Base-by-base conservation (phyloP, 1,140 invertebrate genomes). In the Drosophila prosaltans region DNA sequence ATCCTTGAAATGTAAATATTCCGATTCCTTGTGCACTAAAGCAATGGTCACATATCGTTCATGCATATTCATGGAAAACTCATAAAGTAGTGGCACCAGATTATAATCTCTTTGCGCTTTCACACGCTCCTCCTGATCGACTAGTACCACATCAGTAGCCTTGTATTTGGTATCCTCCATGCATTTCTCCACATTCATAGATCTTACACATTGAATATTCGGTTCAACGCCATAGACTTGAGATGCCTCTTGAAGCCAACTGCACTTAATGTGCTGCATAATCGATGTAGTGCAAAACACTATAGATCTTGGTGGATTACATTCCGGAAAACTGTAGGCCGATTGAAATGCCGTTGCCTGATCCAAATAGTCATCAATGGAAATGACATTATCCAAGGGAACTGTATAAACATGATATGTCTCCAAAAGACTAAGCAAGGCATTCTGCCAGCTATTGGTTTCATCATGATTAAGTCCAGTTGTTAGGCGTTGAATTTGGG, bases 171-270 rank as follows among this genome's bases (percentile, higher is more conserved):
- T 93, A 11, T 94, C 93, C 7, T 94, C 84, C 92, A 98, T 94
- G 80, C 97, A 98, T 4, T 94, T 93, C 0, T 93, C 89, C 26
- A 92, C 80, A 41, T 92, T 93, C 7, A 83, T 78, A 40, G 94
- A 93, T 61, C 94, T 92, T 0, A 94, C 81, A 74, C 97, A 97
- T 41, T 95, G 94, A 9, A 97, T 92, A n/a, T 94, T 93, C 0
- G 96, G 96, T 67, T 95, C 93, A 0, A 97, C 92, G 1, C 96
- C 95, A 78, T 96, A 95, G 1, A 95, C 95, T 2, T 94, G 92
- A 0, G 95, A 94, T 0, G 95, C 95, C 80, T 96, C 95, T 72
- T 94, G 93, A 75, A 97, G 81, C 95, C 95, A 96, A 8, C 94
- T 93, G 81, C 97, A 97, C 80, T 97, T 97, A 36, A 94, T 93